These are phyloP conservation scores for Anthophora plumipes DNA, from an alignment of 2,888 invertebrate genomes.

Conservation along the genomic window DNA sequence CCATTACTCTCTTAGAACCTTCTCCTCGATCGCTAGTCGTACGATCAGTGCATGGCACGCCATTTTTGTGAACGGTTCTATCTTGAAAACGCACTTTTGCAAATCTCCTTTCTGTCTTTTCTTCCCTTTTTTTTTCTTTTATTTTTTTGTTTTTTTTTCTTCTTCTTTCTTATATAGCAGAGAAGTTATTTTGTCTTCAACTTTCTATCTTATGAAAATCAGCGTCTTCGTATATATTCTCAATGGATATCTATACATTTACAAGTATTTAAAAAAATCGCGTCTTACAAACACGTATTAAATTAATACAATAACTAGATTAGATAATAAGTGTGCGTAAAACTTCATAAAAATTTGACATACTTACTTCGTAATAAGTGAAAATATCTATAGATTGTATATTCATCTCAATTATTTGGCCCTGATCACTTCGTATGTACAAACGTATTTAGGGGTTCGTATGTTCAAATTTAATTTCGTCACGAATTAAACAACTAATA, in stretches of 20 bases:
- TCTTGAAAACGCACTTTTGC: conserved; percentile 6
- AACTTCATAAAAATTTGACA: conserved; percentile 41
- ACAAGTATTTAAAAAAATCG: conserved; percentile 1
- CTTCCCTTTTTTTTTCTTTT: neutral
- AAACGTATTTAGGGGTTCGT: conserved; percentile 6
- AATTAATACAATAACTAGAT: conserved; percentile 21
- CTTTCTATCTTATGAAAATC: conserved; percentile 2
- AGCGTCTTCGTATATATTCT: conserved; percentile 2
- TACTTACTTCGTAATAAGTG: conserved; percentile 14
- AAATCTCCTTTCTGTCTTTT: no score
- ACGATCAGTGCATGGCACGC: conserved; percentile 43
- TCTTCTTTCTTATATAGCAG: neutral
- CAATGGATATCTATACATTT: conserved; percentile 2
- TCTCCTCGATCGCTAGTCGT: neutral
- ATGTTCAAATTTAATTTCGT: conserved; percentile 11
- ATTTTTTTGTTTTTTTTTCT: neutral
- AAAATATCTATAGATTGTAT: conserved; percentile 39
- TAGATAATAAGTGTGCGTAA: conserved; percentile 46
- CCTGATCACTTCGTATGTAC: conserved; percentile 43
- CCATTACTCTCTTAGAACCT: neutral
- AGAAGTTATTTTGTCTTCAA: neutral
- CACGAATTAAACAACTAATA: conserved; percentile 12
- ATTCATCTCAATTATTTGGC: conserved; percentile 44
- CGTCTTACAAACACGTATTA: conserved; percentile 13
- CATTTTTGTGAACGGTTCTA: neutral